phyloP scores from a whole-genome alignment of 2,888 invertebrate species.

The Stictocephala bisonia region DNA sequence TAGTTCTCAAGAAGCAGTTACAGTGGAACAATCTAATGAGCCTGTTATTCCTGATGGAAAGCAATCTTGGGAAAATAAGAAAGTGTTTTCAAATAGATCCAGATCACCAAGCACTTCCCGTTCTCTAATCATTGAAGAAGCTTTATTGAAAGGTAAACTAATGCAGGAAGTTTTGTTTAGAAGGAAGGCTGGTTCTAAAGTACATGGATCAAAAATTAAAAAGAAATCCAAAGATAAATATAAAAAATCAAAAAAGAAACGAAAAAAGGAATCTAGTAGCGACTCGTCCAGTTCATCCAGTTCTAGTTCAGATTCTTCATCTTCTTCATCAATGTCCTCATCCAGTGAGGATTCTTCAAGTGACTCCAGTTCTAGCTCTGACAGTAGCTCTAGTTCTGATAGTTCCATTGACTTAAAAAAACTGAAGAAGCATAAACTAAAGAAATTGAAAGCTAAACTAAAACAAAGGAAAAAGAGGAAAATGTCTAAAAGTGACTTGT shows the following conservation, averaged over 20 bases:
- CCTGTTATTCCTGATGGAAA: not conserved
- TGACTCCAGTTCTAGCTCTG: constrained; percentile 49
- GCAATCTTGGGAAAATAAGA: constrained; percentile 40
- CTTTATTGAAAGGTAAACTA: constrained; percentile 14
- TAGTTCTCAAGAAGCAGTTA: not conserved
- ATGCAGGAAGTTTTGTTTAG: not conserved
- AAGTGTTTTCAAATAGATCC: constrained; percentile 31
- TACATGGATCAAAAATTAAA: constrained; percentile 50
- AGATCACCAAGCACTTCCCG: constrained; percentile 5
- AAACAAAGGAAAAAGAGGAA: constrained; percentile 43
- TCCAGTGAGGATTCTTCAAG: constrained; percentile 48
- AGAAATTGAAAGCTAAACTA: constrained; percentile 46
- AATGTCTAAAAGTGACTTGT: constrained; percentile 23
- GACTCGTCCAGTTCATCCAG: constrained; percentile 56
- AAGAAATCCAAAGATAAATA: constrained; percentile 51
- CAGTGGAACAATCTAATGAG: constrained; percentile 1
- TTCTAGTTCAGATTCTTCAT: constrained; percentile 35
- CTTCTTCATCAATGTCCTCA: constrained; percentile 35
- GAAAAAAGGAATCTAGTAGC: constrained; percentile 43
- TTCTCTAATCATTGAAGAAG: constrained; percentile 5
- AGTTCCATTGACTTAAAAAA: constrained; percentile 49
- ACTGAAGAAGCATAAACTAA: constrained; percentile 48
- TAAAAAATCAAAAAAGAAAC: constrained; percentile 52
- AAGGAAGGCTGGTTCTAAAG: constrained; percentile 40
- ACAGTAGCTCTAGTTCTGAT: constrained; percentile 49